These are phyloP conservation scores for Heterochromis multidens DNA, from an alignment of 2,113 vertebrate species.

Conservation along the genomic window DNA sequence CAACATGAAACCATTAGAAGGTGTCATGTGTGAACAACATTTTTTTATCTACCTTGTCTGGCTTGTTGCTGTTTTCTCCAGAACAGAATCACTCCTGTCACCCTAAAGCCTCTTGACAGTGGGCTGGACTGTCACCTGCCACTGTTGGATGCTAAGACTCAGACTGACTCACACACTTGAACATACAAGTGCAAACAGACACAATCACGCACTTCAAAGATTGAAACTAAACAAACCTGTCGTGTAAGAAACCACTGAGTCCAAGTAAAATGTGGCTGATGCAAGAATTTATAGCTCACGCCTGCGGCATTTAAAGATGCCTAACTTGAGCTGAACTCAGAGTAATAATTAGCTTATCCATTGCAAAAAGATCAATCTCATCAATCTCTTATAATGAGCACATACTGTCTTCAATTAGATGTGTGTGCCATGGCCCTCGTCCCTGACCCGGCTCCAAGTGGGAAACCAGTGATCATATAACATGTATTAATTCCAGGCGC, in stretches of 20 bases:
- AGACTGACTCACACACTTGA: conserved; percentile 51
- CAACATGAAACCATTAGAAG: neutral
- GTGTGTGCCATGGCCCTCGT: conserved; percentile 5
- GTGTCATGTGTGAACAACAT: neutral
- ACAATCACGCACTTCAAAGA: conserved; percentile 25
- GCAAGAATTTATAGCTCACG: conserved; percentile 36
- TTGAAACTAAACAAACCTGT: conserved; percentile 56
- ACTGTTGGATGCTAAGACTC: conserved; percentile 53
- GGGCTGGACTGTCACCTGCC: conserved; percentile 63
- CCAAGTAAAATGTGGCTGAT: conserved; percentile 26
- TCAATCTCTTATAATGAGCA: conserved; percentile 45
- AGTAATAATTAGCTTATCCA: conserved; percentile 42
- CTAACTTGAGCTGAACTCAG: conserved; percentile 11
- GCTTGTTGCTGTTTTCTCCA: conserved; percentile 18
- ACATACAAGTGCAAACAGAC: conserved; percentile 23
- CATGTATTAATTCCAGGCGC: conserved; percentile 54
- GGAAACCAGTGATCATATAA: conserved; percentile 59
- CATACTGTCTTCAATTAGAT: conserved; percentile 42
- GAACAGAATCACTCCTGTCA: conserved; percentile 52
- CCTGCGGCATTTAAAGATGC: neutral
- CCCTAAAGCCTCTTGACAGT: conserved; percentile 57
- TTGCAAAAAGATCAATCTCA: conserved; percentile 43
- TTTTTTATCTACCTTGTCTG: conserved; percentile 22
- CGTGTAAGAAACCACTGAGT: conserved; percentile 48
- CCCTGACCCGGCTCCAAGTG: conserved; percentile 39